Evolutionary conservation across 2,113 vertebrate genomes (phyloP), one percentile per base, ranked within the genome.

Genomic region (Hassar affinis): DNA sequence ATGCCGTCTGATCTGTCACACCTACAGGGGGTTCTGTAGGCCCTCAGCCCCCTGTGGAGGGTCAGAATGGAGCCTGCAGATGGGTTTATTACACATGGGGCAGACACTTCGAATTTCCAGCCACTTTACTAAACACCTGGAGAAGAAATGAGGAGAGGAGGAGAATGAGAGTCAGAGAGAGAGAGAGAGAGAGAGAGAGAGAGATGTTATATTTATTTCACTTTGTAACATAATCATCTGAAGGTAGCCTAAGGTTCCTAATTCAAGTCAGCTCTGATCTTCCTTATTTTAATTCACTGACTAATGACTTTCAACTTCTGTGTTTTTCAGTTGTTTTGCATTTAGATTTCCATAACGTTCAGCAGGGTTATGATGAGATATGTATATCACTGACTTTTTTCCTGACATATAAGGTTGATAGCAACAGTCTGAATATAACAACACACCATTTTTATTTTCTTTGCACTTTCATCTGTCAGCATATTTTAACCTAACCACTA

Each of bases 121-220:
- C 94, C 94, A 95, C 85, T 95, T 95, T n/a, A 94, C 89, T 78
- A 95, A 85, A 92, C 94, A 95, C 90, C 94, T 95, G 84, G 49
- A n/a, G 15, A 51, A 18, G 35, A 77, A 9, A 80, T 77, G 78
- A 78, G 22, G 84, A 78, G 42, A 20, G 61, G 45, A 56, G 76
- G 71, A 59, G 38, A 52, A 5, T 49, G 27, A 18, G 62, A 62
- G 57, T 27, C 25, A 27, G 14, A 64, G 62, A 66, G 18, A 22
- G 33, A 68, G 33, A 68, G 64, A 68, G 6, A 20, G 64, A 68
- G 18, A 68, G 20, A 68, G 35, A 66, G 30, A 66, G 33, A 20
- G 33, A 66, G 17, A 66, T 9, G 20, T 25, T 47, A 15, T 72
- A 47, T 72, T 72, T n/a, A 38, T n/a, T 7, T 54, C 15, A 52